Evolutionary conservation across 2,797 vertebrate species (phyloP), one percentile per base, ranked within the genome.

Genomic region (Strix occidentalis): DNA sequence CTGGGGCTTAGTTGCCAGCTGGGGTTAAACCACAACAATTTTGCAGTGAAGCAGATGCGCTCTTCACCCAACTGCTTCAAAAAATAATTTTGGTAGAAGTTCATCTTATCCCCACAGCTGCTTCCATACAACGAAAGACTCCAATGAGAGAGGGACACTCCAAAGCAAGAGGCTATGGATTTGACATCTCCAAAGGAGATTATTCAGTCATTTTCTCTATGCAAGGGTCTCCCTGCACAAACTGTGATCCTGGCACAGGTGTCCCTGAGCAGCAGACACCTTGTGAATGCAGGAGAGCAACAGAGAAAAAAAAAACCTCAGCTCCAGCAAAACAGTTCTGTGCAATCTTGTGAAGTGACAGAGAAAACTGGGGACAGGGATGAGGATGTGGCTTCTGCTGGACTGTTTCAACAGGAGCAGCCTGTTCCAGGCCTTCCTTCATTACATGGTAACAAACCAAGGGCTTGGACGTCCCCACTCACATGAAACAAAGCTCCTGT

Each of bases 231-330:
- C 50, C 56, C 69, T 56, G 37, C 39, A 69, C 71, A 71, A 56
- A 87, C 37, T 5, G 1, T 0, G 3, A 26, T 35, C 50, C 77
- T 43, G 15, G 18, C 37, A 46, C 0, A 0, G 0, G 1, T 0
- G 1, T 23, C 64, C 48, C 75, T 8, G 7, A 39, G 39, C 35
- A 15, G 46, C 46, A 69, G 51, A 26, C 6, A 10, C 72, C 24
- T 35, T 15, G 5, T 18, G 60, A 46, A 41, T 21, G 63, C 66
- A 37, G 11, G 43, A 86, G 10, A 81, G 57, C 23, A 43, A 51
- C 1, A 77, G 48, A 83, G n/a, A 11, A 53, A 45, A 81, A 14
- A 41, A 35, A 29, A 17, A 35, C 1, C 31, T 61, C 13, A 11
- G 16, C 43, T 81, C n/a, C 58, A 75, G 45, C 45, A 25, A 15